Conservation (phyloP, 2,113 vertebrate genomes). For the Abramis brama region DNA sequence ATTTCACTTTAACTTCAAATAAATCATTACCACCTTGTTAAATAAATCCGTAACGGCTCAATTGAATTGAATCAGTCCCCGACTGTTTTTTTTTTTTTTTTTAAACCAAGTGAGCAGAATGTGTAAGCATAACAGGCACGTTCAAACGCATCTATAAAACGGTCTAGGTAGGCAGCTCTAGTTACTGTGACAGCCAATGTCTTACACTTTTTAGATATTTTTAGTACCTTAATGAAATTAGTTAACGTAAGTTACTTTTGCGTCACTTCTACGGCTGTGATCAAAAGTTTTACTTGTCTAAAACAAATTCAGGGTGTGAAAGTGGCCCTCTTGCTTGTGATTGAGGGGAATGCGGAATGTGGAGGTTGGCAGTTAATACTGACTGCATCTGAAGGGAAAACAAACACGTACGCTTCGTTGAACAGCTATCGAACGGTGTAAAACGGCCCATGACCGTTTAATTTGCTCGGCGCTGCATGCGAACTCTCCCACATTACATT, state of each 20-base stretch:
- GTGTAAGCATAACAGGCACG: neutral
- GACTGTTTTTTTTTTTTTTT: neutral
- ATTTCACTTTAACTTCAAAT: neutral
- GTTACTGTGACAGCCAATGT: neutral
- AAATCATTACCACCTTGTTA: neutral
- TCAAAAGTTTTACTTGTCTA: conserved; percentile 16
- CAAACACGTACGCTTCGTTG: neutral
- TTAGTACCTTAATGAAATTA: no score
- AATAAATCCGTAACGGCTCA: conserved; percentile 18
- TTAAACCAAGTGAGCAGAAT: neutral
- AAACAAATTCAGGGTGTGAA: conserved; percentile 10
- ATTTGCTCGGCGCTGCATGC: neutral
- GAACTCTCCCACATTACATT: conserved; percentile 28
- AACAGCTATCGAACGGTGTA: neutral
- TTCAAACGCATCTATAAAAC: neutral
- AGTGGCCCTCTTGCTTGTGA: conserved; percentile 35
- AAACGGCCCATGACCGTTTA: neutral
- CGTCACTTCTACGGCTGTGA: neutral
- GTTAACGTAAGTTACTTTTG: neutral
- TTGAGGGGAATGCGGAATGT: conserved; percentile 28
- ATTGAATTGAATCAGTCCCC: neutral
- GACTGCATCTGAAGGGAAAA: neutral
- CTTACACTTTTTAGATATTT: neutral
- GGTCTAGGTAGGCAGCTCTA: neutral
- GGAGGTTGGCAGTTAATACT: conserved; percentile 12